Base-by-base conservation (phyloP, 2,797 vertebrate species). In the Nyctalus aviator region DNA sequence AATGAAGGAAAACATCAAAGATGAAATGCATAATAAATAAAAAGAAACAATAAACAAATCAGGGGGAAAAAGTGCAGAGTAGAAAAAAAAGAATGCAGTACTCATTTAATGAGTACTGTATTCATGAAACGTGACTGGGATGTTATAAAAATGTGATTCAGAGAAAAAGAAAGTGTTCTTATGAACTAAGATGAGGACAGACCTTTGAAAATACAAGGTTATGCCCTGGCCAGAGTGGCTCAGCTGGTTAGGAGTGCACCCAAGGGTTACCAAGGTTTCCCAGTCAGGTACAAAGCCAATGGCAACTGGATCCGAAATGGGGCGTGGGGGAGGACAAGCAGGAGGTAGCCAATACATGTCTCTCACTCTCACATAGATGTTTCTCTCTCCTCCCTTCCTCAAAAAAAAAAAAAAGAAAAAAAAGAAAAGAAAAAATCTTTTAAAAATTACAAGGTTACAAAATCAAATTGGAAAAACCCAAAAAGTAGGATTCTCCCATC, bases 1-100 rank as follows among this genome's bases (percentile, higher is more conserved):
- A 86, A 0, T 71, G 32, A 86, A 90, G n/a, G 27, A 87, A 92
- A 83, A 87, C 2, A 78, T 21, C 37, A 18, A 90, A 87, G 5
- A 50, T 27, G 44, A 75, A 88, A 94, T 75, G 35, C 30, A 64
- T 14, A 93, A 78, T 64, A 72, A 82, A 90, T n/a, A 32, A 94
- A 88, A 76, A 86, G 18, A 68, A 91, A 59, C n/a, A 57, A 48
- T 59, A 59, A 78, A 84, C 32, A 14, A 78, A 78, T 69, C 23
- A 79, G 55, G 64, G 57, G 12, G 1, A 55, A n/a, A 85, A 20
- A 48, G 46, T 32, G 37, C 23, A 46, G 50, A 84, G 23, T 18
- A 32, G 53, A 3, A 17, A 20, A 88, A 92, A 83, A n/a, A n/a
- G n/a, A n/a, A n/a, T n/a, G n/a, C n/a, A n/a, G n/a, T n/a, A n/a